Conservation (phyloP, 1,140 invertebrate species). For the Phymorhynchus buccinoides region DNA sequence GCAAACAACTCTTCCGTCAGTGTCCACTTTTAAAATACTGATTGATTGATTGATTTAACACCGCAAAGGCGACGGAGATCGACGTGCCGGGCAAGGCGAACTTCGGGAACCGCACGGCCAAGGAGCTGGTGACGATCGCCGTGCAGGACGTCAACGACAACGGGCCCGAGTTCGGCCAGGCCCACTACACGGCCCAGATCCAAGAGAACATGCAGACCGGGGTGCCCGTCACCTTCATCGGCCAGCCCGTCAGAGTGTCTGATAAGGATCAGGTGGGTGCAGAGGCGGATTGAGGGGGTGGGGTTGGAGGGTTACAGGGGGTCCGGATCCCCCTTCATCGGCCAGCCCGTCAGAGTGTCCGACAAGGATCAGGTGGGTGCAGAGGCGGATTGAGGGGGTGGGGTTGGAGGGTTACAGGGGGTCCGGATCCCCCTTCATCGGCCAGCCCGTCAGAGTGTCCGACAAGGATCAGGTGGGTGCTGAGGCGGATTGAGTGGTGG, state of each 20-base stretch:
- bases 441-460: conserved; percentile 78
- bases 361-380: too few species aligned
- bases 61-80: conserved; percentile 55
- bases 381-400: too few species aligned
- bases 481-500: too few species aligned
- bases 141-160: conserved; percentile 97
- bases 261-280: conserved; percentile 89
- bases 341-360: conserved; percentile 78
- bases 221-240: conserved; percentile 85
- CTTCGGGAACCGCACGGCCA: conserved; percentile 82
- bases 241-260: conserved; percentile 87
- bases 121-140: conserved; percentile 92
- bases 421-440: conserved; percentile 79
- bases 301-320: too few species aligned
- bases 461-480: too few species aligned
- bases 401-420: too few species aligned
- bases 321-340: conserved; percentile 79
- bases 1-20: too few species aligned
- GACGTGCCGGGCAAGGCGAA: conserved; percentile 52
- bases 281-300: neutral
- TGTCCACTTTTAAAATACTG: too few species aligned
- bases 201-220: conserved; percentile 92
- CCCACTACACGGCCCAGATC: conserved; percentile 88
- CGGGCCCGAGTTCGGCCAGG: conserved; percentile 86
- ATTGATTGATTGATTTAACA: too few species aligned